Conservation (phyloP, 1,140 invertebrate species). For the Proales similis region DNA sequence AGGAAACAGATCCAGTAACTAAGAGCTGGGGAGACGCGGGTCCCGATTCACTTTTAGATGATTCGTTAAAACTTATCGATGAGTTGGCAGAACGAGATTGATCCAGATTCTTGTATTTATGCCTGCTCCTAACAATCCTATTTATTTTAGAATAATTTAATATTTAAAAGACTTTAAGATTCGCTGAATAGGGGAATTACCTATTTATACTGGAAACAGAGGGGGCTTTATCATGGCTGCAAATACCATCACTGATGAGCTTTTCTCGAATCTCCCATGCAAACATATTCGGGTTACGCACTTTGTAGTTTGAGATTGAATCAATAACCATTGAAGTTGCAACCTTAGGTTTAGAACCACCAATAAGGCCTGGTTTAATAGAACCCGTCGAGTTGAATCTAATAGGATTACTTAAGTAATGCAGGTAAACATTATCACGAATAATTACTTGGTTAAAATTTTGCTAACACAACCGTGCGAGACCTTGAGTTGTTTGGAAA, state of each 20-base stretch:
- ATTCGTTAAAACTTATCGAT: background rate
- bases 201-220: conserved; percentile 97
- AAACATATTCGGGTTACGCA: conserved; percentile 98
- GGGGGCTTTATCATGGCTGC: conserved; percentile 95
- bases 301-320: conserved; percentile 94
- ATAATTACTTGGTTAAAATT: conserved; percentile 63
- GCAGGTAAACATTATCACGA: background rate
- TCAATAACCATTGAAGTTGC: conserved; percentile 96
- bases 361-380: conserved; percentile 96
- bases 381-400: conserved; percentile 98
- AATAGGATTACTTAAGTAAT: conserved; percentile 40
- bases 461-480: conserved; percentile 93
- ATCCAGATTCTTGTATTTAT: background rate
- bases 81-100: background rate
- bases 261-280: conserved; percentile 98
- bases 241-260: conserved; percentile 88
- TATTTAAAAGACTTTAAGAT: background rate
- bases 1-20: no score
- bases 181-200: conserved; percentile 58
- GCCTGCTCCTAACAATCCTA: background rate
- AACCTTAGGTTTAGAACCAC: conserved; percentile 97
- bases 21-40: no score
- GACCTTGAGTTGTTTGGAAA: conserved; percentile 79
- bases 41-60: no score
- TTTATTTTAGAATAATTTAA: background rate